These are phyloP conservation scores for Bombus haemorrhoidalis DNA, from an alignment of 1,140 invertebrate species.

Conservation along the genomic window DNA sequence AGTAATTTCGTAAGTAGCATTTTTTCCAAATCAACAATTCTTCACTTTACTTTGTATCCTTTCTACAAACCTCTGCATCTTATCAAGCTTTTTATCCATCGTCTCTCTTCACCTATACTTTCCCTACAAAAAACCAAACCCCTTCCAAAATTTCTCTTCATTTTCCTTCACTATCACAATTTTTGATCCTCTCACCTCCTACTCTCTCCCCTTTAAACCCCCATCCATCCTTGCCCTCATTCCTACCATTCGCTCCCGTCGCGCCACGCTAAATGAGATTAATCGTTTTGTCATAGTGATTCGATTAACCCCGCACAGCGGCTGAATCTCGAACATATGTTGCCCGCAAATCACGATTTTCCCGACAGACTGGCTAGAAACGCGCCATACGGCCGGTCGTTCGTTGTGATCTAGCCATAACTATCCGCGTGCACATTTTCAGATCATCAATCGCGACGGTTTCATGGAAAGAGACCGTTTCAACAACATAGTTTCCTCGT, in stretches of 20 bases:
- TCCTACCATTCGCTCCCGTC: not conserved
- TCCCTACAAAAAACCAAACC: not conserved
- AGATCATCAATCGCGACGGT: slow-evolving; percentile 61
- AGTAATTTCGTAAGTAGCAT: not conserved
- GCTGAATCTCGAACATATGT: slow-evolving; percentile 40
- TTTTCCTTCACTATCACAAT: not conserved
- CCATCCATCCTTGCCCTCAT: no score
- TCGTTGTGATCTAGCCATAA: slow-evolving; percentile 36
- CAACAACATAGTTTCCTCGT: no score
- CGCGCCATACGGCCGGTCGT: slow-evolving; percentile 26
- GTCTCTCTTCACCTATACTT: no score
- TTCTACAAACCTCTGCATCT: not conserved
- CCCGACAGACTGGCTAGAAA: slow-evolving; percentile 3
- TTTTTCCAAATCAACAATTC: not conserved
- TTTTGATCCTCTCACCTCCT: not conserved
- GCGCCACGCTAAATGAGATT: slow-evolving; percentile 48
- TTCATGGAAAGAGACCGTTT: not conserved
- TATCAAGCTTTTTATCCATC: not conserved
- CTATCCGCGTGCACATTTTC: slow-evolving; percentile 56
- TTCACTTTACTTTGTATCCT: not conserved
- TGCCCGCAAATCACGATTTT: slow-evolving; percentile 66
- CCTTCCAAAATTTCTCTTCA: not conserved
- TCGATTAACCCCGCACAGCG: slow-evolving; percentile 50
- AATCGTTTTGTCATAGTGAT: slow-evolving; percentile 61
- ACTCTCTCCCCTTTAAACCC: not conserved